Evolutionary conservation across 2,888 invertebrate genomes (phyloP).

Genomic region (Pachliopta kotzebuea): DNA sequence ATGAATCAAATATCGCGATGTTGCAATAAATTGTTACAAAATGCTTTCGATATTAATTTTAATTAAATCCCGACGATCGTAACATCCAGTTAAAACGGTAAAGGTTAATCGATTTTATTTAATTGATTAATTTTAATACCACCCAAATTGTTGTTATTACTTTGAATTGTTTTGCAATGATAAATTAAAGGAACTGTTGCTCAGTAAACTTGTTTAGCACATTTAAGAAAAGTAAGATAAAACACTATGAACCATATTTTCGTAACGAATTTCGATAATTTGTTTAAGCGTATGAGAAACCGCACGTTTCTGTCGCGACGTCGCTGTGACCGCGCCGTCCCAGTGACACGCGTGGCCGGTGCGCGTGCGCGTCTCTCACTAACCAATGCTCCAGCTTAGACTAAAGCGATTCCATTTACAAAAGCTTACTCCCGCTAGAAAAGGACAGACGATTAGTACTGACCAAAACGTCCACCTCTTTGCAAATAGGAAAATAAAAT

Average conservation of each 20-base stretch:
- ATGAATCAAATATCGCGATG: slow-evolving; percentile 51
- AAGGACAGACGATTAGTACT: slow-evolving; percentile 44
- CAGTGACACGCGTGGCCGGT: slow-evolving; percentile 53
- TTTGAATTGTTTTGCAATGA: not conserved
- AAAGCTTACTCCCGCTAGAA: slow-evolving; percentile 63
- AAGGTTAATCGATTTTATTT: not conserved
- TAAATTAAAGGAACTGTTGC: slow-evolving; percentile 31
- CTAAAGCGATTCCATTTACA: slow-evolving; percentile 53
- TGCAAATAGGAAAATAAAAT: slow-evolving; percentile 1
- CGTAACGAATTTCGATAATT: slow-evolving; percentile 34
- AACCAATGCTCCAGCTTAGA: slow-evolving; percentile 51
- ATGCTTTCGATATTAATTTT: slow-evolving; percentile 55
- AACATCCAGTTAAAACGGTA: slow-evolving; percentile 28
- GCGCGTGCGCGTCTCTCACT: slow-evolving; percentile 72
- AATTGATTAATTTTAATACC: not conserved
- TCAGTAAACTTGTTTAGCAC: slow-evolving; percentile 39
- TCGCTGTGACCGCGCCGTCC: slow-evolving; percentile 24
- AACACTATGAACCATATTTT: slow-evolving; percentile 41
- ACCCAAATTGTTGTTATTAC: slow-evolving; percentile 1
- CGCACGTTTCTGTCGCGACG: slow-evolving; percentile 26
- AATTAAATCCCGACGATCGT: slow-evolving; percentile 44
- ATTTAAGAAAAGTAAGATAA: slow-evolving; percentile 35
- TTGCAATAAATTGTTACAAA: slow-evolving; percentile 64
- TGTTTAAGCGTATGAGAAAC: slow-evolving; percentile 44
- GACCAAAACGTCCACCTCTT: not conserved